Evolutionary conservation across 2,113 vertebrate genomes (phyloP), one percentile per base, ranked within the genome.

Genomic region (Aegotheles bennettii): DNA sequence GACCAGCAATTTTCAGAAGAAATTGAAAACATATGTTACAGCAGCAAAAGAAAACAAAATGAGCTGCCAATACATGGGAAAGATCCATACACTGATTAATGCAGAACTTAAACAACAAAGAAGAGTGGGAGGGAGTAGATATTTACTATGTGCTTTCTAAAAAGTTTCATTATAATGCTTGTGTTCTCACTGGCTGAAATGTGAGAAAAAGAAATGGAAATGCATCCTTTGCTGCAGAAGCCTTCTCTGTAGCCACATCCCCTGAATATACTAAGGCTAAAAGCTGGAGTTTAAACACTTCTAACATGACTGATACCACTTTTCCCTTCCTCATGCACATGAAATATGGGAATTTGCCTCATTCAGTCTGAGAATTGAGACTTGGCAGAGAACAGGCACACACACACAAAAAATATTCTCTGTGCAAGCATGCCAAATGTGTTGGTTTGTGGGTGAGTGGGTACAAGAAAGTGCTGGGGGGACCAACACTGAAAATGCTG

Each of bases 331-430:
- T 70, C 15, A 18, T 3, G 16, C 50, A 65, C 10, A 40, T 87
- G 59, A 48, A 45, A 80, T 23, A 57, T 0, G 69, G 0, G 0
- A 38, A 81, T 43, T 43, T 73, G 15, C 25, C n/a, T 78, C 26
- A 17, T 11, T 61, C 51, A 70, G 36, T 70, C 28, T 50, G n/a
- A 53, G 31, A 89, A 84, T 1, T 2, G 1, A 87, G 16, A 57
- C 36, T 48, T 36, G 7, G 7, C 43, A 38, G 12, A 84, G 25
- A 87, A 33, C 31, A 59, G 51, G 35, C 38, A 61, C 31, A 70
- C 15, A 24, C 15, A 80, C 0, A 60, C 29, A 3, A 0, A 61
- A 47, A 43, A 17, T 8, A 61, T 4, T 36, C 54, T 17, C 54
- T 19, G 6, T 51, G 67, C 13, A 80, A 87, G 18, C 48, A 64